phyloP scores from a whole-genome alignment of 2,888 invertebrate genomes.

The Meteorus colon region DNA sequence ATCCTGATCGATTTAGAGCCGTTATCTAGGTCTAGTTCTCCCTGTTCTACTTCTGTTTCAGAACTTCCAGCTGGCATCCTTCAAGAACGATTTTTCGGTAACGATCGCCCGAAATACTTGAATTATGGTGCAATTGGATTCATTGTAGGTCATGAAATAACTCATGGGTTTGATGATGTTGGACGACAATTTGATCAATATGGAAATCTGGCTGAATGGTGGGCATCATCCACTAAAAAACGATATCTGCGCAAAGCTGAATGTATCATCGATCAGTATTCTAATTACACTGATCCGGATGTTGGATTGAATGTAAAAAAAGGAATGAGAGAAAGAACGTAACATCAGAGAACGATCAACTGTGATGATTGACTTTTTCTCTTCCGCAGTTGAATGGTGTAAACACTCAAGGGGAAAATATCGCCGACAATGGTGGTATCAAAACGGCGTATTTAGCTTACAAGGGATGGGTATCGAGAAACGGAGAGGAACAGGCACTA shows the following conservation, averaged over 20 bases:
- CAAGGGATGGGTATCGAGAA: slow-evolving; percentile 81
- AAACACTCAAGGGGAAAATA: slow-evolving; percentile 94
- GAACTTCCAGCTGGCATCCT: slow-evolving; percentile 96
- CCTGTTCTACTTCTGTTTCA: slow-evolving; percentile 89
- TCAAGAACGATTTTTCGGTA: slow-evolving; percentile 93
- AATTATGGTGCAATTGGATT: slow-evolving; percentile 94
- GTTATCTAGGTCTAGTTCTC: slow-evolving; percentile 83
- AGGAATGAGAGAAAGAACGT: not conserved
- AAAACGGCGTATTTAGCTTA: slow-evolving; percentile 93
- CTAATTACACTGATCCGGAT: slow-evolving; percentile 94
- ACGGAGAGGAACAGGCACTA: slow-evolving; percentile 80
- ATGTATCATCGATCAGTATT: slow-evolving; percentile 95
- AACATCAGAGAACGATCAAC: too few species aligned
- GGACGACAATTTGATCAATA: slow-evolving; percentile 94
- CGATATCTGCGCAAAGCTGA: slow-evolving; percentile 88
- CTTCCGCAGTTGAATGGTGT: slow-evolving; percentile 74
- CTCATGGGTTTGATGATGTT: slow-evolving; percentile 90
- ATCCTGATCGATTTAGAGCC: slow-evolving; percentile 25
- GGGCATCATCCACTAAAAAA: slow-evolving; percentile 88
- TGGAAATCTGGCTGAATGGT: slow-evolving; percentile 95
- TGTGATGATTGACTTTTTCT: not conserved
- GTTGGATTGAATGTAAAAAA: slow-evolving; percentile 82
- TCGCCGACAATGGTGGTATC: slow-evolving; percentile 95
- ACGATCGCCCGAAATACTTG: slow-evolving; percentile 91
- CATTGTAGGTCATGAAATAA: slow-evolving; percentile 91